A percentile compares a stretch with the other conserved stretches of the same genome.
Evolutionary conservation across 2,113 vertebrate species (phyloP).

Genomic region (Spea multiplicata): DNA sequence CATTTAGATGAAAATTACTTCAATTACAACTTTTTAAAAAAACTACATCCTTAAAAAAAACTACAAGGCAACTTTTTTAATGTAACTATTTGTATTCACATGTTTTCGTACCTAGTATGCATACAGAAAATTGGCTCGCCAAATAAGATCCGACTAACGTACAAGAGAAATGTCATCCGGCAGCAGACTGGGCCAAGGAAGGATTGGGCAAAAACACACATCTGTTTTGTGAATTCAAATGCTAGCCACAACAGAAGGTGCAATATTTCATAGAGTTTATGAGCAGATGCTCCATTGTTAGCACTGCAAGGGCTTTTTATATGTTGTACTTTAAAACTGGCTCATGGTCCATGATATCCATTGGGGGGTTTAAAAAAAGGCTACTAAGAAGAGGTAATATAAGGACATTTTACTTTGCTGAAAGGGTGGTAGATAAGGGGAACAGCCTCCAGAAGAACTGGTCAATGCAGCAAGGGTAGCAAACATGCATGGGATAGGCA

Average conservation of each 20-base stretch:
- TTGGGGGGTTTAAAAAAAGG: not conserved
- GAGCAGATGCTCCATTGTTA: not conserved
- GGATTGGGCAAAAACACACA: not conserved
- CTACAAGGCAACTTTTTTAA: too few species aligned
- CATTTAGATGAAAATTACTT: too few species aligned
- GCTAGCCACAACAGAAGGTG: not conserved
- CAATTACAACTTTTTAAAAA: too few species aligned
- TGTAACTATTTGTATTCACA: too few species aligned
- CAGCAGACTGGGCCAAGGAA: not conserved
- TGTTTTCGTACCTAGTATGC: too few species aligned
- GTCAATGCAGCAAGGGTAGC: too few species aligned
- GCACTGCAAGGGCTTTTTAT: not conserved
- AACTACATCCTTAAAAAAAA: too few species aligned
- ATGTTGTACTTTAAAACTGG: not conserved
- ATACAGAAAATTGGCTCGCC: not conserved
- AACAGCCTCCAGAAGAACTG: too few species aligned
- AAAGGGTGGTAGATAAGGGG: too few species aligned
- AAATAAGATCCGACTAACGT: not conserved
- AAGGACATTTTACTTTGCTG: too few species aligned
- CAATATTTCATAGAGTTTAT: not conserved
- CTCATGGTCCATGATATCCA: not conserved
- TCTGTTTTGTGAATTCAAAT: not conserved
- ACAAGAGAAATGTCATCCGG: not conserved
- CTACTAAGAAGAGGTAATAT: too few species aligned
- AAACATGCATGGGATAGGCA: too few species aligned